phyloP scores from a whole-genome alignment of 2,888 invertebrate genomes.

The Trachelus stipa region DNA sequence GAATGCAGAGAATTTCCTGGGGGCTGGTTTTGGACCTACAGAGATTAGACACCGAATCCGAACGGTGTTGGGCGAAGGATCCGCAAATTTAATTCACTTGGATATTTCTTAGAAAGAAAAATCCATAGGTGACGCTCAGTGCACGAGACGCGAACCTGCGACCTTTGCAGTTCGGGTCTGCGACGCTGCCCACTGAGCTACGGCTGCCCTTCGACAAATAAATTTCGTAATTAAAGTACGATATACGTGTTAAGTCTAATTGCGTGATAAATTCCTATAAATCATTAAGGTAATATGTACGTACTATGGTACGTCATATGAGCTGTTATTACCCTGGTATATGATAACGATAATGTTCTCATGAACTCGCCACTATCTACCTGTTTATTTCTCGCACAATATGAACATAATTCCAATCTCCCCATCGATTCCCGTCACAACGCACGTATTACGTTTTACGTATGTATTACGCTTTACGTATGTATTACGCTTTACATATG shows the following conservation, averaged over 20 bases:
- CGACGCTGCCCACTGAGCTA: background rate
- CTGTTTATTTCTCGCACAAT: constrained; percentile 28
- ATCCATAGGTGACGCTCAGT: background rate
- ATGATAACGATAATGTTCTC: constrained; percentile 56
- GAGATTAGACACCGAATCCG: background rate
- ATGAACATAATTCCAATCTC: constrained; percentile 29
- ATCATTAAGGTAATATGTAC: constrained; percentile 38
- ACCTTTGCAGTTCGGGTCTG: background rate
- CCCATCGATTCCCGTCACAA: constrained; percentile 21
- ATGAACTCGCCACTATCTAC: constrained; percentile 38
- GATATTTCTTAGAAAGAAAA: background rate
- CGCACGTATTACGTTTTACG: background rate
- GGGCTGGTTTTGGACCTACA: background rate
- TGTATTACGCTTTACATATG: background rate
- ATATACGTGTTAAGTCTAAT: constrained; percentile 35
- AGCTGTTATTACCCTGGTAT: constrained; percentile 46
- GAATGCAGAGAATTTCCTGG: background rate
- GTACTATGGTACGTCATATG: constrained; percentile 34
- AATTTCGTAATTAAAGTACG: background rate
- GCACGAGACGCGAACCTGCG: background rate
- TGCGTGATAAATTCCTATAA: constrained; percentile 51
- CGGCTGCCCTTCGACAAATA: background rate
- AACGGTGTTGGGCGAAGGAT: background rate
- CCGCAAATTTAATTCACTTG: background rate
- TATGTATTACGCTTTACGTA: background rate